phyloP scores from a whole-genome alignment of 2,888 invertebrate genomes.

The Chelonus formosanus region DNA sequence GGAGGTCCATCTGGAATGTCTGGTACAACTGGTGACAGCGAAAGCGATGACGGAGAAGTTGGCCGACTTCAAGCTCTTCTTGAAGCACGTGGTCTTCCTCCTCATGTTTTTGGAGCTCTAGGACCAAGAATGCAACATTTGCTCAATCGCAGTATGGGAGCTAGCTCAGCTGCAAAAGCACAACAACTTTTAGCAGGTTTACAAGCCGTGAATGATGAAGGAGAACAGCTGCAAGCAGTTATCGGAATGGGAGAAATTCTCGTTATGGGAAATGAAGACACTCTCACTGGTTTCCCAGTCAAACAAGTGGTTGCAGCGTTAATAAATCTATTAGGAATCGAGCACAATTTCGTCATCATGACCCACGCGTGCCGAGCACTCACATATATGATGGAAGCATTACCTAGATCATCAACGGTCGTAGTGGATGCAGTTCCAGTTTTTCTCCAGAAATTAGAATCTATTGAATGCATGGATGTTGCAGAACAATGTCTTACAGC shows the following conservation, averaged over 20 bases:
- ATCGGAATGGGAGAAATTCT: constrained; percentile 99
- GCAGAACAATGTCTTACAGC: constrained; percentile 98
- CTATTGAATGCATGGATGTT: constrained; percentile 99
- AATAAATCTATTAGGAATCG: constrained; percentile 90
- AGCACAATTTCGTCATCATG: constrained; percentile 99
- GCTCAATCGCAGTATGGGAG: constrained; percentile 92
- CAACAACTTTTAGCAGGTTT: constrained; percentile 91
- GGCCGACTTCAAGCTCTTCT: constrained; percentile 93
- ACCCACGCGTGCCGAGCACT: constrained; percentile 98
- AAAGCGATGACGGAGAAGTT: constrained; percentile 93
- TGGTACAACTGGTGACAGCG: constrained; percentile 71
- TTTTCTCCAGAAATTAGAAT: constrained; percentile 95
- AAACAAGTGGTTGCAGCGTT: constrained; percentile 97
- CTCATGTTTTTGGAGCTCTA: constrained; percentile 93
- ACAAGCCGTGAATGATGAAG: constrained; percentile 93
- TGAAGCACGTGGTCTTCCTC: constrained; percentile 95
- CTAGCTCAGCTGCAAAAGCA: constrained; percentile 88
- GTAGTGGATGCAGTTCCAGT: constrained; percentile 97
- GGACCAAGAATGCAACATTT: constrained; percentile 97
- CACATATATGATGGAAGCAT: constrained; percentile 98
- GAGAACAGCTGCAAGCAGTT: constrained; percentile 94
- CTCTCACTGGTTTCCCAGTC: constrained; percentile 96
- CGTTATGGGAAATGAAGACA: constrained; percentile 99
- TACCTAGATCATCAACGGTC: constrained; percentile 94
- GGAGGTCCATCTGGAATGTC: constrained; percentile 64